A percentile compares a stretch with the other conserved stretches of the same genome.
Conservation (phyloP, 2,888 invertebrate species). For the Carterocephalus palaemon region DNA sequence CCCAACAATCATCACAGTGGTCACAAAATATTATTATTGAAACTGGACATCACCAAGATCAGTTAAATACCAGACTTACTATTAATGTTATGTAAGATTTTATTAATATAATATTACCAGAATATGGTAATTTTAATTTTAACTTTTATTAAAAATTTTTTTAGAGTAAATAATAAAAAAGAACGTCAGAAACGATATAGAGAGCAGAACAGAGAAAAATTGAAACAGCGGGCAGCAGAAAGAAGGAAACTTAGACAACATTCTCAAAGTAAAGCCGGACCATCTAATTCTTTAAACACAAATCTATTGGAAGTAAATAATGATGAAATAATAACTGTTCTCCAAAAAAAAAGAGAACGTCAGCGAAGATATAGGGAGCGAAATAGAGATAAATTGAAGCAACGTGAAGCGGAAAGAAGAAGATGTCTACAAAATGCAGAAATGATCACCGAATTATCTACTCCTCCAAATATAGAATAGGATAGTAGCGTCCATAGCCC, state of each 20-base stretch:
- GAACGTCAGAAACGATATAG: constrained; percentile 36
- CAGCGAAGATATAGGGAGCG: constrained; percentile 34
- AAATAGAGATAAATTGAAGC: constrained; percentile 35
- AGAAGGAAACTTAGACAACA: constrained; percentile 33
- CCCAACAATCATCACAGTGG: constrained; percentile 22
- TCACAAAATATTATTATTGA: constrained; percentile 27
- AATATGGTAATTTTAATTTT: constrained; percentile 28
- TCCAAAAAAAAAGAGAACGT: constrained; percentile 34
- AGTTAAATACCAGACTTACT: constrained; percentile 29
- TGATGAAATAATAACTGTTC: constrained; percentile 23
- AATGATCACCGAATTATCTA: constrained; percentile 3
- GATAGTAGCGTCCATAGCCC: too few species aligned
- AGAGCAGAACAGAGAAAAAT: constrained; percentile 36
- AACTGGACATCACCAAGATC: constrained; percentile 23
- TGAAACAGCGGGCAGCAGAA: constrained; percentile 34
- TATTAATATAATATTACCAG: constrained; percentile 26
- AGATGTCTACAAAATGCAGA: constrained; percentile 32
- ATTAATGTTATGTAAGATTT: constrained; percentile 29
- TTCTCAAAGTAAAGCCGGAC: constrained; percentile 31
- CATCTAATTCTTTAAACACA: constrained; percentile 31
- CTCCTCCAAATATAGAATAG: not conserved
- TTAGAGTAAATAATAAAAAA: constrained; percentile 34
- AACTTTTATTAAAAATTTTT: constrained; percentile 28
- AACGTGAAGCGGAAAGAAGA: constrained; percentile 34
- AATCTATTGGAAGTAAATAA: constrained; percentile 32